These are phyloP conservation scores for Argyresthia goedartella DNA, from an alignment of 2,888 invertebrate species.

Conservation along the genomic window DNA sequence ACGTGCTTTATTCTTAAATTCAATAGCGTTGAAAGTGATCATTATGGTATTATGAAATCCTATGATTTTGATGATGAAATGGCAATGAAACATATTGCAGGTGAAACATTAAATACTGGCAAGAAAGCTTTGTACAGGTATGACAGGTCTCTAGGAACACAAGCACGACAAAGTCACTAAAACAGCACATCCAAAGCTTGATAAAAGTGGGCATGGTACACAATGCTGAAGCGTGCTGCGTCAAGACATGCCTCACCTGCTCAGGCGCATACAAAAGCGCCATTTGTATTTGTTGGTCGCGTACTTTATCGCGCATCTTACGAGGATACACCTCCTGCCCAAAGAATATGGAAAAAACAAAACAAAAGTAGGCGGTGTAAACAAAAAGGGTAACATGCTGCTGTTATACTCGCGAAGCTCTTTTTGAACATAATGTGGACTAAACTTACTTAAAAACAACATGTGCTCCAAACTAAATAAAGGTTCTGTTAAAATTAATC, in stretches of 20 bases:
- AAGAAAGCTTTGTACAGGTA: conserved; percentile 1
- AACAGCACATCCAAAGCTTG: conserved; percentile 68
- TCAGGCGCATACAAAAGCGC: conserved; percentile 68
- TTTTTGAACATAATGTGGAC: too few species aligned
- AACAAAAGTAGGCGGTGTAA: conserved; percentile 65
- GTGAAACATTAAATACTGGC: neutral
- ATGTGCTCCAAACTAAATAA: conserved; percentile 19
- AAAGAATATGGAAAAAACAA: conserved; percentile 71
- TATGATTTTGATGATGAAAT: neutral
- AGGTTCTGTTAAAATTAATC: conserved; percentile 24
- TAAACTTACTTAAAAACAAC: conserved; percentile 27
- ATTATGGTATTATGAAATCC: too few species aligned
- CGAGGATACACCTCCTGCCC: conserved; percentile 84
- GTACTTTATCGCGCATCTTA: conserved; percentile 86
- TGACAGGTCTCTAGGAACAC: conserved; percentile 24
- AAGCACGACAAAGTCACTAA: conserved; percentile 49
- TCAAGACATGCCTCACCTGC: conserved; percentile 63
- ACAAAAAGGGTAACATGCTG: conserved; percentile 65
- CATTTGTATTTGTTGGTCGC: conserved; percentile 75
- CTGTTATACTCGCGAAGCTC: conserved; percentile 22
- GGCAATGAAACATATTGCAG: neutral
- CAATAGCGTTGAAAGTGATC: too few species aligned
- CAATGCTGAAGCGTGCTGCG: conserved; percentile 55
- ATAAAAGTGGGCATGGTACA: conserved; percentile 37
- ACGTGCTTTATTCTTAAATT: too few species aligned